These are phyloP conservation scores for Scelioninae gen. 1 DNA, from an alignment of 2,888 invertebrate genomes.

Conservation along the genomic window DNA sequence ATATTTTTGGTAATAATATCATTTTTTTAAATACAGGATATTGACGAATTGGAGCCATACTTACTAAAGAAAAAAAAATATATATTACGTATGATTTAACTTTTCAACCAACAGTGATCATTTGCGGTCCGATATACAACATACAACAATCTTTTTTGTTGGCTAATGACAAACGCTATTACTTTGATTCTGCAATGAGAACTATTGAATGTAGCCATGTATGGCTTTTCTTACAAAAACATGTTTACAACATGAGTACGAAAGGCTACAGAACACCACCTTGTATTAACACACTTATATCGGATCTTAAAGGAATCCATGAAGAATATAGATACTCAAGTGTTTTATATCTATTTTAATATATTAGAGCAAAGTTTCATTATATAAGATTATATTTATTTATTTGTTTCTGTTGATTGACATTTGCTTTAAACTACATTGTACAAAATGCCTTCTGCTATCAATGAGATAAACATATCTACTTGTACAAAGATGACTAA, in stretches of 20 bases:
- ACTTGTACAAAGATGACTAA: not conserved
- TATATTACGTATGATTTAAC: conserved; percentile 3
- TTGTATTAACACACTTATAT: too few species aligned
- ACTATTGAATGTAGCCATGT: conserved; percentile 5
- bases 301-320: too few species aligned
- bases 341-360: too few species aligned
- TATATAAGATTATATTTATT: not conserved
- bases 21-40: not conserved
- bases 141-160: conserved; percentile 2
- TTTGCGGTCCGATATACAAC: not conserved
- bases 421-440: not conserved
- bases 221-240: conserved; percentile 7
- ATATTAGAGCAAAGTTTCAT: not conserved
- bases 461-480: not conserved
- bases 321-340: too few species aligned
- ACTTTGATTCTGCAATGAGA: not conserved
- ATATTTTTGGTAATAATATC: not conserved
- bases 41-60: conserved; percentile 8
- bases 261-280: too few species aligned
- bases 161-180: not conserved
- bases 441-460: not conserved
- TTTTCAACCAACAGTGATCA: conserved; percentile 1
- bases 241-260: not conserved
- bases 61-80: not conserved
- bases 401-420: not conserved